phyloP scores from a whole-genome alignment of 2,797 vertebrate genomes.

The Geotrypetes seraphini region DNA sequence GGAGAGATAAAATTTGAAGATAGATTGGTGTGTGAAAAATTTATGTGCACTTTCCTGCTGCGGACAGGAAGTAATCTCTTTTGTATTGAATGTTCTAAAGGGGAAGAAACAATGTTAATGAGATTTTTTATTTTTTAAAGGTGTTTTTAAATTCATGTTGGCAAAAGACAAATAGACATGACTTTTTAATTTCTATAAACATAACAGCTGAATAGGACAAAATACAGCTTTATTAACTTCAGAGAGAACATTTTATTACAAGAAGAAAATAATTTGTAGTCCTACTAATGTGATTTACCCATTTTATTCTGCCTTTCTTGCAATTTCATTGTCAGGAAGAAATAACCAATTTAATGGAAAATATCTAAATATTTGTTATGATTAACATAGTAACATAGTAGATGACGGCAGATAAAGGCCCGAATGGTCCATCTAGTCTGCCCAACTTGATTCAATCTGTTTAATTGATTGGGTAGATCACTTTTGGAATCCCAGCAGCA shows the following conservation, averaged over 20 bases:
- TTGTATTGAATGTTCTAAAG: constrained; percentile 52
- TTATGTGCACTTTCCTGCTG: constrained; percentile 60
- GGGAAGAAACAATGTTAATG: constrained; percentile 47
- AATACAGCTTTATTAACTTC: constrained; percentile 56
- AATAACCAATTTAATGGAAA: too few relatives aligned
- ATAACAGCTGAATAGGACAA: constrained; percentile 48
- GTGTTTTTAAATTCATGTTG: constrained; percentile 56
- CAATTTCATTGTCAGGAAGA: too few relatives aligned
- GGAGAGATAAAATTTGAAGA: constrained; percentile 61
- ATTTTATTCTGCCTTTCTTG: too few relatives aligned
- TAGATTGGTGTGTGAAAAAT: constrained; percentile 80
- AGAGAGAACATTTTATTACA: constrained; percentile 43
- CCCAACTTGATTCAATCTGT: too few relatives aligned
- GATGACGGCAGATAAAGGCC: too few relatives aligned
- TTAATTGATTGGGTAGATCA: too few relatives aligned
- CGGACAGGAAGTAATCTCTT: constrained; percentile 57
- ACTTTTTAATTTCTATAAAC: constrained; percentile 62
- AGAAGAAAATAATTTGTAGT: constrained; percentile 36
- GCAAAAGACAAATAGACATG: constrained; percentile 59
- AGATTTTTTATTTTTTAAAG: constrained; percentile 59
- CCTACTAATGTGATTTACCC: too few relatives aligned
- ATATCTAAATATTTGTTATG: too few relatives aligned
- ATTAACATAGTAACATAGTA: too few relatives aligned
- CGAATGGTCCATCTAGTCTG: too few relatives aligned
- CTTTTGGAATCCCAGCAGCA: too few relatives aligned